Percentiles rank a stretch among this genome's conserved stretches.
Conservation (phyloP, 2,113 vertebrate genomes). For the Ariopsis seemanni region DNA sequence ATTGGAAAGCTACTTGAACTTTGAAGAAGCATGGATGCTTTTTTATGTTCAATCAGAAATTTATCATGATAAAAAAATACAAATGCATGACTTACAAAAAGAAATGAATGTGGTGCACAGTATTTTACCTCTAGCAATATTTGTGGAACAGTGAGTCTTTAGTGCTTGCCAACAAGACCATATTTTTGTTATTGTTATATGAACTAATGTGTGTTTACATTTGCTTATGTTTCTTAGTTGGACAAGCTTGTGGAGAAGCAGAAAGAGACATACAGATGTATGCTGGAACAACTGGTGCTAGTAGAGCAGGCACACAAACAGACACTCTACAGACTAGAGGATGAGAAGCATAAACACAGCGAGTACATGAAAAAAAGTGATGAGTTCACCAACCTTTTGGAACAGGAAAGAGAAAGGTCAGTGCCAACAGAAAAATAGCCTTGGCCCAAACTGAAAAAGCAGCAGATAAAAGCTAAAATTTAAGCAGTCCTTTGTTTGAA, state of each 20-base stretch:
- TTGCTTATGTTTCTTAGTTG: constrained; percentile 71
- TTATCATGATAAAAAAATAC: background rate
- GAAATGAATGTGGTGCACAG: too few species aligned
- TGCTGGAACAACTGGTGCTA: constrained; percentile 91
- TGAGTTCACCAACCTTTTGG: constrained; percentile 90
- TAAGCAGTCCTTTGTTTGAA: background rate
- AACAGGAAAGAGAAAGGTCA: constrained; percentile 94
- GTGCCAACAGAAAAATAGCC: constrained; percentile 41
- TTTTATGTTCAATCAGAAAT: background rate
- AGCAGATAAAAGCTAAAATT: background rate
- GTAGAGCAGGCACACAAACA: constrained; percentile 90
- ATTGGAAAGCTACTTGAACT: background rate
- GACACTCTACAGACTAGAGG: constrained; percentile 83
- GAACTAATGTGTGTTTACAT: background rate
- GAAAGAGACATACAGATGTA: constrained; percentile 84
- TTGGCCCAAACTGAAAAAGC: background rate
- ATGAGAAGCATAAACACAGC: constrained; percentile 90
- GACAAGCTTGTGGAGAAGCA: constrained; percentile 92
- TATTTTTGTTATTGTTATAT: background rate
- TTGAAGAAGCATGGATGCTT: too few species aligned
- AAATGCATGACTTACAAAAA: background rate
- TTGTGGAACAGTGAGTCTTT: background rate
- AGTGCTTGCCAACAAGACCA: background rate
- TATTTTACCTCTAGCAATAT: too few species aligned
- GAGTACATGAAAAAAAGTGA: constrained; percentile 92